Conservation (phyloP, 2,888 invertebrate species). For the Esperia sulphurella region DNA sequence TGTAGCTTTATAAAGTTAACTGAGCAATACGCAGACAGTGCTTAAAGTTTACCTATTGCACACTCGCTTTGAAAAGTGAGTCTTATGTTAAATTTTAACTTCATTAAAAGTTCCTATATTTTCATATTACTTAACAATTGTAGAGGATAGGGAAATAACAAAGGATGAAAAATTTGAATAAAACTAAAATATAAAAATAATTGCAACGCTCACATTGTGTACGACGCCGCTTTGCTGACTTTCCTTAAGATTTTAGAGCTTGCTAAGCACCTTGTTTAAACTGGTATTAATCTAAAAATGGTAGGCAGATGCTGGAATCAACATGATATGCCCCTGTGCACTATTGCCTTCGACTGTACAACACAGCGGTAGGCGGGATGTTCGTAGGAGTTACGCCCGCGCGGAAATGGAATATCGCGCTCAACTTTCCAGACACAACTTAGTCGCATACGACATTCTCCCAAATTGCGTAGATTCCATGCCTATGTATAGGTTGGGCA, state of each 20-base stretch:
- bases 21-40: constrained; percentile 18
- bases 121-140: no score
- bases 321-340: constrained; percentile 7
- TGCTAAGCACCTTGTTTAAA: no score
- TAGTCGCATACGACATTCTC: not conserved
- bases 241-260: no score
- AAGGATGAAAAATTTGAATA: no score
- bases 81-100: constrained; percentile 7
- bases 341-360: constrained; percentile 17
- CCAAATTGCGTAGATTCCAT: not conserved
- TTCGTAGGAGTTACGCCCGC: constrained; percentile 20
- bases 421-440: constrained; percentile 7
- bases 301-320: no score
- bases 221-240: no score
- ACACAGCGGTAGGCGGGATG: constrained; percentile 4
- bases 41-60: constrained; percentile 22
- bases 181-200: no score
- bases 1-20: constrained; percentile 17
- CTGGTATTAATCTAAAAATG: no score
- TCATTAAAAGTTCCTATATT: no score
- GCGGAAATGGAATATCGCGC: constrained; percentile 41
- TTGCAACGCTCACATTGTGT: no score
- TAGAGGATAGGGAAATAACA: no score
- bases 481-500: not conserved
- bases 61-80: constrained; percentile 12